These are phyloP conservation scores for Cyphomyrus plagiostoma DNA, from an alignment of 2,113 vertebrate genomes.

Conservation along the genomic window DNA sequence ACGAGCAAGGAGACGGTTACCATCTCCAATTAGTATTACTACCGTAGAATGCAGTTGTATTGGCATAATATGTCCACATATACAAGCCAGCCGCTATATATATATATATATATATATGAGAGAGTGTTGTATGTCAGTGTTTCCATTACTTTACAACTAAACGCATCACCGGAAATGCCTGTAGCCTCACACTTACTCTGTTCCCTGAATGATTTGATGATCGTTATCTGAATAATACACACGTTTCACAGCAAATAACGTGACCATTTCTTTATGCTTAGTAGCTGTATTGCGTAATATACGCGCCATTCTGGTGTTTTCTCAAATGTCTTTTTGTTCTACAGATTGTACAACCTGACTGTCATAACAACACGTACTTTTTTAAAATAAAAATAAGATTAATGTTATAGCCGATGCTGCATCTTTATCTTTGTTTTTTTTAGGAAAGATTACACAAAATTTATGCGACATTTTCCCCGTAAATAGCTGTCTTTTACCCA, in stretches of 20 bases:
- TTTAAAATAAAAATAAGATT: not conserved
- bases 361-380: not conserved
- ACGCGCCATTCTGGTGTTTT: not conserved
- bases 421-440: not conserved
- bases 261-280: not conserved
- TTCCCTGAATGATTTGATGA: not conserved
- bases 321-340: not conserved
- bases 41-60: not conserved
- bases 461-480: not conserved
- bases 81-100: too few species aligned
- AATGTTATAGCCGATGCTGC: not conserved
- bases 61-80: not conserved
- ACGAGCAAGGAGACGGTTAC: constrained; percentile 13
- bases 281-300: not conserved
- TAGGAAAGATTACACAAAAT: not conserved
- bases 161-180: not conserved
- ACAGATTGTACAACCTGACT: not conserved
- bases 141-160: not conserved
- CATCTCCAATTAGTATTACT: not conserved
- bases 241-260: not conserved
- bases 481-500: not conserved
- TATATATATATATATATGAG: too few species aligned
- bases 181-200: not conserved
- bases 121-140: not conserved
- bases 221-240: not conserved